Evolutionary conservation across 2,113 vertebrate genomes (phyloP).

Genomic region (Butorides virescens): DNA sequence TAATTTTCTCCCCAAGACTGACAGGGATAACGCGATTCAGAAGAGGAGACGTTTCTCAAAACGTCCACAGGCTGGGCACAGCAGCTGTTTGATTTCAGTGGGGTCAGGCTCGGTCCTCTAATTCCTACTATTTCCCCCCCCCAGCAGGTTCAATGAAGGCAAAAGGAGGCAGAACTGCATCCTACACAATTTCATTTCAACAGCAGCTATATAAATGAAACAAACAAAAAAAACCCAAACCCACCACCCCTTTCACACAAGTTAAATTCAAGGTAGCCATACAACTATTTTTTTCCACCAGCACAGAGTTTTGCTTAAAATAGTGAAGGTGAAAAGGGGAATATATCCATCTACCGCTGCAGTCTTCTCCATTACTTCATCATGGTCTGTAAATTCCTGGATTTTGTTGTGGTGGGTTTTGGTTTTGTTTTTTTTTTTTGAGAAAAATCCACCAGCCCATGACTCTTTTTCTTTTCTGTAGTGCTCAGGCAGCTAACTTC

Average conservation of each 20-base stretch:
- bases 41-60: not conserved
- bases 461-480: not conserved
- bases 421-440: not conserved
- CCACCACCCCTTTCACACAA: not conserved
- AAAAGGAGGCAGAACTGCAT: not conserved
- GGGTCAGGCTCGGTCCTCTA: not conserved
- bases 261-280: not conserved
- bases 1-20: not conserved
- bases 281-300: not conserved
- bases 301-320: not conserved
- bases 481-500: not conserved
- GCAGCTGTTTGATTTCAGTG: not conserved
- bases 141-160: not conserved
- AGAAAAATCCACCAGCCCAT: not conserved
- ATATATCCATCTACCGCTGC: not conserved
- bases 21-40: not conserved
- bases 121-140: not conserved
- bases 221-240: not conserved
- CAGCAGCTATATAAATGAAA: not conserved
- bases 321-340: not conserved
- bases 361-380: not conserved
- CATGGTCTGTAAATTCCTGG: not conserved
- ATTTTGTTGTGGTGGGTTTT: not conserved
- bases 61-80: not conserved
- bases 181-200: not conserved